A percentile compares a stretch with the other conserved stretches of the same genome.
These are phyloP conservation scores for Odontamblyopus lacepedii DNA, from an alignment of 2,797 vertebrate species.

Conservation along the genomic window DNA sequence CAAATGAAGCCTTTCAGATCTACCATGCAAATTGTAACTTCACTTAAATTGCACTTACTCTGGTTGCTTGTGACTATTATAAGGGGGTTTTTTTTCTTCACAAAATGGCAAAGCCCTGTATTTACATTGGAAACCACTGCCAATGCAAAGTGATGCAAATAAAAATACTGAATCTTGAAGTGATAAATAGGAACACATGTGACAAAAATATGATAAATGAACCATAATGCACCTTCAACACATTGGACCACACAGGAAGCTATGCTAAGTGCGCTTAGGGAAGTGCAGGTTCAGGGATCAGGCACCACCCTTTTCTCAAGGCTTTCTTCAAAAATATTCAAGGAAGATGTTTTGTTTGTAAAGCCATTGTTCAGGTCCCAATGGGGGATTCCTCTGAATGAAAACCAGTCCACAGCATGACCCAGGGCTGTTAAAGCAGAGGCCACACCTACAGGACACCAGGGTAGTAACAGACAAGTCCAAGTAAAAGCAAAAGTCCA, in stretches of 20 bases:
- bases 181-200: slow-evolving; percentile 34
- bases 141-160: slow-evolving; percentile 28
- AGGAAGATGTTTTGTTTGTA: slow-evolving; percentile 52
- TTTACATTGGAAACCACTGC: slow-evolving; percentile 1
- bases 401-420: slow-evolving; percentile 30
- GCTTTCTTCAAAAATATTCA: slow-evolving; percentile 49
- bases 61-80: not conserved
- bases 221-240: slow-evolving; percentile 15
- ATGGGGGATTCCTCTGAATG: slow-evolving; percentile 52
- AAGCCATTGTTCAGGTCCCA: slow-evolving; percentile 67
- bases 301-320: slow-evolving; percentile 44
- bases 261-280: slow-evolving; percentile 35
- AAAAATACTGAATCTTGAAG: slow-evolving; percentile 29
- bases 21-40: too few relatives aligned
- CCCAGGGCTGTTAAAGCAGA: slow-evolving; percentile 40
- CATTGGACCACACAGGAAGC: slow-evolving; percentile 59
- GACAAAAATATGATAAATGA: slow-evolving; percentile 36
- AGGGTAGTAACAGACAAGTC: slow-evolving; percentile 24
- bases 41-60: not conserved
- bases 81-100: slow-evolving; percentile 10
- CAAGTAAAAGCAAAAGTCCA: not conserved
- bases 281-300: slow-evolving; percentile 44
- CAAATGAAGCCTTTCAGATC: not conserved
- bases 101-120: slow-evolving; percentile 21
- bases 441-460: slow-evolving; percentile 36